Evolutionary conservation across 2,888 invertebrate genomes (phyloP).

Genomic region (Andrena praecox): DNA sequence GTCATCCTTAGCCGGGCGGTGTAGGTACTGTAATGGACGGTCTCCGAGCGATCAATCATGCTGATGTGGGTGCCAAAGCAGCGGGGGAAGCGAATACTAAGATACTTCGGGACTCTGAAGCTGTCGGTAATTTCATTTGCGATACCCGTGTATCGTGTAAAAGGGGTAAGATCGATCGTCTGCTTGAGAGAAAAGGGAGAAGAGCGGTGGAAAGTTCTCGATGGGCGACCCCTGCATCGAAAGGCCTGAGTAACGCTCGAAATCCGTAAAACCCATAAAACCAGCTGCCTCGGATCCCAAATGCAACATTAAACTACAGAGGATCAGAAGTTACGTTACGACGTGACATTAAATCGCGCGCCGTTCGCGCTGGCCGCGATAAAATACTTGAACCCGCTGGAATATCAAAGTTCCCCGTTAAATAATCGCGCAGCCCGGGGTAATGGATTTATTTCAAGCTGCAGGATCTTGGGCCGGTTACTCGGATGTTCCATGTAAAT

Average conservation of each 20-base stretch:
- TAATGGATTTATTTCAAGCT: slow-evolving; percentile 17
- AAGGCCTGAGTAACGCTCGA: neutral
- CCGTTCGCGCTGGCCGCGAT: neutral
- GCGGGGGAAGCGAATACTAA: too few relatives aligned
- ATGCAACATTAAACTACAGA: neutral
- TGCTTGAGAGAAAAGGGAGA: too few relatives aligned
- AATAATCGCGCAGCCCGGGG: slow-evolving; percentile 9
- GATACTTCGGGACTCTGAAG: too few relatives aligned
- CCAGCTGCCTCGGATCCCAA: neutral
- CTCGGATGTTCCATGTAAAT: slow-evolving; percentile 28
- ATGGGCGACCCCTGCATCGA: neutral
- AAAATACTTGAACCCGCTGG: slow-evolving; percentile 1
- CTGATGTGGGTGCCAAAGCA: too few relatives aligned
- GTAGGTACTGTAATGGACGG: neutral
- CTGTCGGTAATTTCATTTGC: too few relatives aligned
- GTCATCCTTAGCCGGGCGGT: neutral
- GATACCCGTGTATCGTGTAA: too few relatives aligned
- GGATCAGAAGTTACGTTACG: slow-evolving; percentile 14
- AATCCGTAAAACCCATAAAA: slow-evolving; percentile 7
- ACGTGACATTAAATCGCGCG: slow-evolving; percentile 10
- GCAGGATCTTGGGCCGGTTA: slow-evolving; percentile 13
- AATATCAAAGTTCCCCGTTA: slow-evolving; percentile 15
- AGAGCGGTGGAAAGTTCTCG: too few relatives aligned
- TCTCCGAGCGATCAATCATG: neutral
- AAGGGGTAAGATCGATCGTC: too few relatives aligned